Base-by-base conservation (phyloP, 2,113 vertebrate genomes). In the Gasterosteus nipponicus region DNA sequence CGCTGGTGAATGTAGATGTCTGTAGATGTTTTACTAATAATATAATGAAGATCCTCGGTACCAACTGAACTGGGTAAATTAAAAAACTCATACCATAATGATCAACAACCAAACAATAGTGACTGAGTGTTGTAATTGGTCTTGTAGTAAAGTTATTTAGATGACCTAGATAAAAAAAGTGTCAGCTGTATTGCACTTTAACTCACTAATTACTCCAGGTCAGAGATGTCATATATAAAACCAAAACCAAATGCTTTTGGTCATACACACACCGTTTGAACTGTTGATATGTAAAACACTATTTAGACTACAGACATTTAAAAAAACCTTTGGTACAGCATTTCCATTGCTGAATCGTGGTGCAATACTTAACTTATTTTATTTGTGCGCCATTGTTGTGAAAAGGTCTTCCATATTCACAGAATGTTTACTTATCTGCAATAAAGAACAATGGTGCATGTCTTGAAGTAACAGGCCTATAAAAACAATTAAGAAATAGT, bases 371-470 rank as follows among this genome's bases (percentile, higher is more conserved):
- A 51, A 72, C 15, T 75, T 61, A 39, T 42, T 61, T 63, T 39
- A 78, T 53, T 41, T 26, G 14, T 80, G 15, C 10, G 22, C 29
- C 15, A 41, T 78, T 18, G 44, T 62, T 29, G 18, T 57, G 19
- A 74, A 67, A 76, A 49, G 33, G 6, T 39, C 56, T 42, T 75
- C 35, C n/a, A 46, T 75, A 70, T 86, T 75, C 35, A 71, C 49
- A 57, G 11, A 64, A 61, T 35, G 26, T 15, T 63, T 58, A 57
- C 38, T 72, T 64, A 69, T 80, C 70, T 70, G 15, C 31, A 31
- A 39, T 75, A 26, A 49, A 64, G 54, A n/a, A 75, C 74, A 73
- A 31, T 41, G 41, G 49, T 26, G 19, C 71, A 67, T 62, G 46
- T 59, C 58, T 63, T 47, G 16, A 61, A 81, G 53, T 72, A 75